Base-by-base conservation (phyloP, 2,888 invertebrate genomes). In the Caenorhabditis sp. region DNA sequence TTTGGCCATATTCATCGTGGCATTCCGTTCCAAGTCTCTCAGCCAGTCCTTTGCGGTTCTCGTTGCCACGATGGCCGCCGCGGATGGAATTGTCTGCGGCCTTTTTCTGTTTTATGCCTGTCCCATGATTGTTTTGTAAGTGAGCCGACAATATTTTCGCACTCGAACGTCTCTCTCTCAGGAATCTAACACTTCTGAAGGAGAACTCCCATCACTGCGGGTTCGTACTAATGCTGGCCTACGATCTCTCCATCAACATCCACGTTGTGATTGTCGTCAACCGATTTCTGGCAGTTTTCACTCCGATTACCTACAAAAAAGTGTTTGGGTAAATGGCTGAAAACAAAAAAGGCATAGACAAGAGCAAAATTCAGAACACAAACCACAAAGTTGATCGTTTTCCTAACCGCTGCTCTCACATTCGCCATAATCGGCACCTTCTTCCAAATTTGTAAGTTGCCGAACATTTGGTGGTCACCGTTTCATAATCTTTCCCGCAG, bases 91-190 rank as follows among this genome's bases (percentile, higher is more conserved):
- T 0, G 41, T 35, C 8, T 66, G 48, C 0, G 9, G 27, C 2
- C 1, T 56, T 9, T 66, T 56, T 35, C 26, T 48, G 2, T 35
- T 46, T 15, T 66, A 66, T 22, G 48, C 56, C 11, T 11, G 41
- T 20, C 66, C 66, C 5, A 56, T 56, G 56, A 66, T 66, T 9
- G 39, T 66, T 39, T 39, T 66, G 66, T 66, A 39, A 30, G 48
- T 15, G 1, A 7, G 22, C 22, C 17, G 4, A 2, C 26, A 20
- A 1, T 17, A 2, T 6, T 13, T 3, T 11, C n/a, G 13, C 7
- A 37, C 4, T 4, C 13, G n/a, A 11, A 37, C 30, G 20, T 17
- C 5, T 5, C 7, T 7, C 2, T 63, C 43, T 17, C 66, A 66
- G 66, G 7, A 56, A 55, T 11, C 9, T 26, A 0, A 30, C 27